Evolutionary conservation across 1,140 invertebrate genomes (phyloP), one percentile per base, ranked within the genome.

Genomic region (Nilaparvata lugens): DNA sequence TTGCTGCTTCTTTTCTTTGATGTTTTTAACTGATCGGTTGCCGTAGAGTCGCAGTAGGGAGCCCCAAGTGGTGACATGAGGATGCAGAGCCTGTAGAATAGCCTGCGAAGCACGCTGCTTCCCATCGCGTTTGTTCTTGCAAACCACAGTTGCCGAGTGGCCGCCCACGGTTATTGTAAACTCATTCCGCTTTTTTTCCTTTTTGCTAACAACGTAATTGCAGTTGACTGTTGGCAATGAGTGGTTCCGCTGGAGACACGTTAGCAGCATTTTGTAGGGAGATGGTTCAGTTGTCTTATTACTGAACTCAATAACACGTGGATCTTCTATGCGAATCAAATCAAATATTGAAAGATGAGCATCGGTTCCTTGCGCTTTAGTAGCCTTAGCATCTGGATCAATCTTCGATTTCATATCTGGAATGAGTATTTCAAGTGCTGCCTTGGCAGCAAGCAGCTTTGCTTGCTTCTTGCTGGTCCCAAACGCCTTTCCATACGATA

Each of bases 81-180:
- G 93, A 78, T 97, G 94, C 24, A 96, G 74, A 31, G 82, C 80
- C 74, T 96, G 89, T 28, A 98, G 73, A 65, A 98, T 94, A n/a
- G 90, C 85, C 76, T 98, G 95, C 14, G 94, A 93, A 11, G 95
- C 95, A 66, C 90, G 77, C 71, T 98, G 95, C 74, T 98, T 98
- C n/a, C 95, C 95, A 68, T 95, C 94, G 68, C 93, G 85, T 75
- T 98, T 98, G 76, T 97, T 98, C 69, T 93, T 91, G 73, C 94
- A 97, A 7, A 85, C 71, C 67, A 93, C 89, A n/a, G 84, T 86
- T 4, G 89, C 89, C 14, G 83, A 86, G 69, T 97, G 93, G 70
- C 95, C 93, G 14, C 93, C 94, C 51, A 97, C 93, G 11, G 83
- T 86, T 91, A 98, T 95, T 42, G 87, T 90, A 69, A 95, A 94